phyloP scores from a whole-genome alignment of 2,113 vertebrate genomes.

The Aptenodytes patagonicus region DNA sequence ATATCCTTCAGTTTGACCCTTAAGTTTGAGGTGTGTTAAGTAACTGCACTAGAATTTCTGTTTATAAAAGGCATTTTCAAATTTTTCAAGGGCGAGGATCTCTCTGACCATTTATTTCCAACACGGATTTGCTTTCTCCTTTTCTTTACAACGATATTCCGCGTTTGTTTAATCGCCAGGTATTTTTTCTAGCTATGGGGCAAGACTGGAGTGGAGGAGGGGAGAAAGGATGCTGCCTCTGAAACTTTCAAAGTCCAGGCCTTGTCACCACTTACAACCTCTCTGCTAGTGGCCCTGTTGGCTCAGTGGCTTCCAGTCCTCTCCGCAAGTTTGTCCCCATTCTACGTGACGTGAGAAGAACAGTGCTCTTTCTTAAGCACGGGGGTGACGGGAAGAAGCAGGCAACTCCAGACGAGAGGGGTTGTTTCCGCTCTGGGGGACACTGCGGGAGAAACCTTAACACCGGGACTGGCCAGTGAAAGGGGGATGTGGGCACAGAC shows the following conservation, averaged over 20 bases:
- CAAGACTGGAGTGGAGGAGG: neutral
- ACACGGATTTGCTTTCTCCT: no score
- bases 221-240: no score
- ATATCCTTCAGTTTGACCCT: neutral
- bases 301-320: neutral
- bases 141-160: neutral
- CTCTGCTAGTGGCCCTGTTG: no score
- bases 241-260: no score
- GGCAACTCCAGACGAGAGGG: no score
- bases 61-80: neutral
- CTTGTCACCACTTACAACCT: neutral
- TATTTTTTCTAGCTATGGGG: neutral
- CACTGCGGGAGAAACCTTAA: neutral
- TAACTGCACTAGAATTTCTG: neutral
- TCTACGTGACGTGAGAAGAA: no score
- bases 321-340: neutral
- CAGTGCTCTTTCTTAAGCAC: no score
- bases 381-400: neutral
- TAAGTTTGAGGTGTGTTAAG: neutral
- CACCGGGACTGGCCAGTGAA: no score
- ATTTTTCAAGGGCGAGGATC: no score
- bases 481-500: neutral
- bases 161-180: neutral
- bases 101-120: no score
- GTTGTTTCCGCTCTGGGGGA: neutral